Base-by-base conservation (phyloP, 2,888 invertebrate species). In the Acanthosepion pharaonis region DNA sequence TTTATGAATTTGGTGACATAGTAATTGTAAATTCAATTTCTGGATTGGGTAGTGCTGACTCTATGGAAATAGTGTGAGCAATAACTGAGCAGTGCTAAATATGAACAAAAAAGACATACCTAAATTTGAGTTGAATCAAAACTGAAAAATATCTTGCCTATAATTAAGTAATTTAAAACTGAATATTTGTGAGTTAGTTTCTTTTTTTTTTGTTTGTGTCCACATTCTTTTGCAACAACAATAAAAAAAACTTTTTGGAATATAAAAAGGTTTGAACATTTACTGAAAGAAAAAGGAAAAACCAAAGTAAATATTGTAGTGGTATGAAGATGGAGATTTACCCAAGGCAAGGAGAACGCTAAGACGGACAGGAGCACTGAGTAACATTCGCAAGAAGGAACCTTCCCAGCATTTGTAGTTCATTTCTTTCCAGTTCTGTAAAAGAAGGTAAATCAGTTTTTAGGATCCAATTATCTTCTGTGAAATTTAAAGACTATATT, bases 381-480 rank as follows among this genome's bases (percentile, higher is more conserved):
- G 95, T n/a, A 97, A 92, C 91, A 97, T 95, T 18, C 97, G 95
- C 53, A 95, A 94, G 6, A 96, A 95, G 49, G 96, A 96, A 8
- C 97, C 96, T n/a, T 97, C 96, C 96, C 97, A 98, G 95, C 98
- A 98, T 1, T 99, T 99, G 97, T 98, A 99, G 97, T 99, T 99
- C 99, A 99, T 99, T 98, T 99, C 99, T 33, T 98, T 98, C 99
- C 99, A 99, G 97, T 99, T 99, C 99, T 99, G 97, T 49, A 91
- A 91, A 55, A 94, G 11, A 95, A 55, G 2, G 23, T 42, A 92
- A 51, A 49, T 2, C 20, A 48, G 8, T 92, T 42, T 92, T 11
- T 8, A 28, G 48, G 20, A 92, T 49, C 2, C 9, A 49, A 92
- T 49, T 18, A 91, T 92, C 18, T 78, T 28, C n/a, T 78, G 9